Evolutionary conservation across 2,797 vertebrate genomes (phyloP).

Genomic region (Anguilla megastoma): DNA sequence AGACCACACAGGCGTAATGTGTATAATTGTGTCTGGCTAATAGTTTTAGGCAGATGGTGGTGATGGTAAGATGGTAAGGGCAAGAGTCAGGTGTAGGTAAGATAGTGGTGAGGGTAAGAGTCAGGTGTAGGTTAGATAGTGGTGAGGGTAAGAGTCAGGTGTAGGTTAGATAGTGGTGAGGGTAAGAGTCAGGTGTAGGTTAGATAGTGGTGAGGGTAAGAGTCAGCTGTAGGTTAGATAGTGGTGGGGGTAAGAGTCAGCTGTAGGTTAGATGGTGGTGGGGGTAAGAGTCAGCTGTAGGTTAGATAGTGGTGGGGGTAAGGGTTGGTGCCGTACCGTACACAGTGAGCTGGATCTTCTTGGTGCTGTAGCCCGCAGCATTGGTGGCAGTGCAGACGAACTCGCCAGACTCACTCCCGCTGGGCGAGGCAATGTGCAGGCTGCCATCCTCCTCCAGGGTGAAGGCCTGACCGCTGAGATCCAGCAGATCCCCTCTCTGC

Average conservation of each 20-base stretch:
- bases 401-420: constrained; percentile 85
- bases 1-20: neutral
- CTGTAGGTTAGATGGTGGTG: neutral
- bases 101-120: no score
- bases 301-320: neutral
- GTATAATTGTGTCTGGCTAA: neutral
- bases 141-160: neutral
- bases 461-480: constrained; percentile 72
- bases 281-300: neutral
- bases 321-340: constrained; percentile 79
- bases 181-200: no score
- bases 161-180: neutral
- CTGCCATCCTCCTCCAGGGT: constrained; percentile 81
- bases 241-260: neutral
- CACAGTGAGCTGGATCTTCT: constrained; percentile 93
- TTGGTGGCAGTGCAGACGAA: constrained; percentile 91
- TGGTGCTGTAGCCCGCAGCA: constrained; percentile 82
- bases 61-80: no score
- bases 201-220: no score
- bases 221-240: neutral
- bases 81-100: no score
- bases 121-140: no score
- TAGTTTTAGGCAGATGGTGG: neutral
- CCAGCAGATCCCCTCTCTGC: constrained; percentile 83
- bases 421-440: constrained; percentile 80